phyloP scores from a whole-genome alignment of 2,888 invertebrate genomes.

The Frankliniella fusca region DNA sequence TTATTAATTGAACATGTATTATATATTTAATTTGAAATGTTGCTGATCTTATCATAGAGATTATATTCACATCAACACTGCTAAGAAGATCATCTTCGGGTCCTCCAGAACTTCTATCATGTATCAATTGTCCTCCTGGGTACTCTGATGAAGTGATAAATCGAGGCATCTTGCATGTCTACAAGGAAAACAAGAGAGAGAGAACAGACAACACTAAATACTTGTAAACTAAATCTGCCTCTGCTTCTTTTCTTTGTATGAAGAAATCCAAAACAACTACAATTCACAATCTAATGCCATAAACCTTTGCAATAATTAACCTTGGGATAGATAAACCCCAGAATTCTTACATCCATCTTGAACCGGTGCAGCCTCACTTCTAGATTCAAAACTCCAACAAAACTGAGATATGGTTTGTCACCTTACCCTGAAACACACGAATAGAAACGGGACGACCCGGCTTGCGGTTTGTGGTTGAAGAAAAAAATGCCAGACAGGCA shows the following conservation, averaged over 20 bases:
- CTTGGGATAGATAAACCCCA: no score
- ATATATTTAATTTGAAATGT: background rate
- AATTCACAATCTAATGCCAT: background rate
- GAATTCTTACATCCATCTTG: no score
- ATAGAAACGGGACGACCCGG: background rate
- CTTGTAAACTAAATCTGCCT: no score
- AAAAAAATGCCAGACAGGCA: background rate
- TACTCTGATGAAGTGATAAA: background rate
- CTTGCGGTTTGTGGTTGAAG: background rate
- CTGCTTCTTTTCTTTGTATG: background rate
- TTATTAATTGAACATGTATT: constrained; percentile 40
- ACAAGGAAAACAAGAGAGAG: background rate
- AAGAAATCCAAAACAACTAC: background rate
- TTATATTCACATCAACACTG: constrained; percentile 52
- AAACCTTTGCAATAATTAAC: no score
- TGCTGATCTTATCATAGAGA: background rate
- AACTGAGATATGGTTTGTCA: background rate
- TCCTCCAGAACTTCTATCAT: background rate
- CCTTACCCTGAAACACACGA: background rate
- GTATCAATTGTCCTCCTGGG: background rate
- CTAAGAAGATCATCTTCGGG: constrained; percentile 42
- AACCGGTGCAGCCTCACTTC: background rate
- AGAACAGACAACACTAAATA: background rate
- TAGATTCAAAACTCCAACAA: background rate
- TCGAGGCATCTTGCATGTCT: background rate